Base-by-base conservation (phyloP, 1,140 invertebrate genomes). In the Tenebrio molitor region DNA sequence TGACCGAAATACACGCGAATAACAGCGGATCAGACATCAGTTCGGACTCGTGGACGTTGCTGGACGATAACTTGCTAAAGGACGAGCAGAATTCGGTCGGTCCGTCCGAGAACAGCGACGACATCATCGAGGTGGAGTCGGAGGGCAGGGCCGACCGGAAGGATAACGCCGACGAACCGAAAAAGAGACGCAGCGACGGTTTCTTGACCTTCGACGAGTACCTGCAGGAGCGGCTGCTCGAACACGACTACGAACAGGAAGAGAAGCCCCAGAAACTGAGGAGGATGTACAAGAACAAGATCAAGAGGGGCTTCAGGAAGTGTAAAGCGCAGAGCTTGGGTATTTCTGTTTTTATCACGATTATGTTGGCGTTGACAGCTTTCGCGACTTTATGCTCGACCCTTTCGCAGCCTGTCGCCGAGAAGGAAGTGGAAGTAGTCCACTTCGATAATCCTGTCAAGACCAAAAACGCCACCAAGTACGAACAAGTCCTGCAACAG, bases 21-120 rank as follows among this genome's bases (percentile, higher is more conserved):
- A 73, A 58, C 2, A 76, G 73, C 44, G 69, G 41, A 4, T 72
- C 73, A 16, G 73, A 72, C 23, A 25, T 74, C 15, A 74, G 70
- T 66, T 39, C 68, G 12, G 17, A 67, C 23, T 76, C 73, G 15
- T 76, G 75, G 75, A 70, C 69, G 12, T 36, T 76, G 1, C 41
- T 74, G 5, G 74, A 76, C n/a, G 63, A 41, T 12, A 19, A 10
- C 29, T 29, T 58, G 12, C 7, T 15, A 8, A 23, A 7, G n/a
- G 53, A 73, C 1, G 29, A 69, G 5, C 62, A 62, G 36, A 53
- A 14, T 14, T 58, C 23, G 5, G 21, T 8, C 21, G n/a, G 14
- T 6, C 4, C 42, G 14, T 19, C 16, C 0, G 14, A 46, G 4
- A 19, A 17, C 42, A 46, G 6, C 15, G 42, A 46, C 4, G 42